These are phyloP conservation scores for Brachynemurus nebulosus DNA, from an alignment of 2,888 invertebrate species.

Conservation along the genomic window DNA sequence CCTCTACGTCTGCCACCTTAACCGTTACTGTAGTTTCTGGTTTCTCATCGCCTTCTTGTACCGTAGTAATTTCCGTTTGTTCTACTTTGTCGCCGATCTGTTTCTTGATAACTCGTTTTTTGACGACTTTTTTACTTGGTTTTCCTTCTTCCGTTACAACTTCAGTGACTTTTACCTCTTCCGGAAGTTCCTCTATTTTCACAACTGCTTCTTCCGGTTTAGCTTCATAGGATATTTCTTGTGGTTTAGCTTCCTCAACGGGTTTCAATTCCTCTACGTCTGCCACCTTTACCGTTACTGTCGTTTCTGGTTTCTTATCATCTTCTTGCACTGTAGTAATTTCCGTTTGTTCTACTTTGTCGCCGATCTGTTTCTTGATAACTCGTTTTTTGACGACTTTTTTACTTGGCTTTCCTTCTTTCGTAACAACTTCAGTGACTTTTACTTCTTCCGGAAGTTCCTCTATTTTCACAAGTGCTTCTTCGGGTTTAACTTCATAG, in stretches of 20 bases:
- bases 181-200: slow-evolving; percentile 18
- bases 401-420: slow-evolving; percentile 24
- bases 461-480: slow-evolving; percentile 19
- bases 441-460: slow-evolving; percentile 27
- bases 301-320: slow-evolving; percentile 31
- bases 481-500: slow-evolving; percentile 19
- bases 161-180: slow-evolving; percentile 22
- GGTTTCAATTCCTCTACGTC: slow-evolving; percentile 13
- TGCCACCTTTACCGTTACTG: slow-evolving; percentile 27
- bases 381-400: slow-evolving; percentile 23
- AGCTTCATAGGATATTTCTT: slow-evolving; percentile 16
- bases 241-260: slow-evolving; percentile 19
- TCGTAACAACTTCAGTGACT: slow-evolving; percentile 19
- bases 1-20: slow-evolving; percentile 13
- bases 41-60: slow-evolving; percentile 18
- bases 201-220: slow-evolving; percentile 19
- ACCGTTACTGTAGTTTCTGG: slow-evolving; percentile 32
- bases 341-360: slow-evolving; percentile 30
- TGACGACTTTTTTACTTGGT: slow-evolving; percentile 17
- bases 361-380: slow-evolving; percentile 26
- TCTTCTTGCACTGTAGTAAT: slow-evolving; percentile 28
- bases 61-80: slow-evolving; percentile 23
- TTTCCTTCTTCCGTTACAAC: slow-evolving; percentile 21
- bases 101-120: slow-evolving; percentile 22
- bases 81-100: slow-evolving; percentile 24